phyloP scores from a whole-genome alignment of 2,888 invertebrate genomes.

The Syrphus vitripennis region DNA sequence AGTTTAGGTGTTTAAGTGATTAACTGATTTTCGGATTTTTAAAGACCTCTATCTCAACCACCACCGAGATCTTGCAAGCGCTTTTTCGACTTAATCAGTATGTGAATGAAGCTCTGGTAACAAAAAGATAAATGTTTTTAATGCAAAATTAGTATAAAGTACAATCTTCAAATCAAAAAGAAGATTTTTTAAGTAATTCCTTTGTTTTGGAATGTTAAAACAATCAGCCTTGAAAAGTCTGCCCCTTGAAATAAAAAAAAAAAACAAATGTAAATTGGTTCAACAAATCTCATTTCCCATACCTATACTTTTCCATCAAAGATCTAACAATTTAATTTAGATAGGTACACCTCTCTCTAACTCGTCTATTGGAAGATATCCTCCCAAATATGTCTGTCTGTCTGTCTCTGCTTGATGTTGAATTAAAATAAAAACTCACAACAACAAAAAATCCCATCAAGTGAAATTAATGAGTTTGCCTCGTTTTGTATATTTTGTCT shows the following conservation, averaged over 20 bases:
- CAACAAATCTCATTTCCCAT: conserved; percentile 52
- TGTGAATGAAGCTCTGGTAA: too few relatives aligned
- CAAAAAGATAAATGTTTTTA: not conserved
- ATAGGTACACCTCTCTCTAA: conserved; percentile 13
- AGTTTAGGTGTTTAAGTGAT: too few relatives aligned
- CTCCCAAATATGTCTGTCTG: not conserved
- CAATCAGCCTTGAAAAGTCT: conserved; percentile 18
- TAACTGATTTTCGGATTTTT: too few relatives aligned
- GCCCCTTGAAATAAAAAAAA: not conserved
- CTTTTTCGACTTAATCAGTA: too few relatives aligned
- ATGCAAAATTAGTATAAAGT: not conserved
- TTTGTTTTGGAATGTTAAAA: not conserved
- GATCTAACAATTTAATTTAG: conserved; percentile 59
- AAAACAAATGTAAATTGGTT: conserved; percentile 43
- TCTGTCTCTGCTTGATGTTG: not conserved
- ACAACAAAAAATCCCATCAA: conserved; percentile 41
- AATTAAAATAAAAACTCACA: not conserved
- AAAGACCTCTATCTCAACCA: too few relatives aligned
- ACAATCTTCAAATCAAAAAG: not conserved
- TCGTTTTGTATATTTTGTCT: conserved; percentile 58
- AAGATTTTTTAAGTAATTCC: not conserved
- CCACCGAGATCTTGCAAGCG: too few relatives aligned
- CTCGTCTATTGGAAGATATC: conserved; percentile 2
- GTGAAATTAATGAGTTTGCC: conserved; percentile 64
- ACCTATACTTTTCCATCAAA: not conserved